Evolutionary conservation across 2,797 vertebrate species (phyloP), one percentile per base, ranked within the genome.

Genomic region (Paramormyrops hopkinsi): DNA sequence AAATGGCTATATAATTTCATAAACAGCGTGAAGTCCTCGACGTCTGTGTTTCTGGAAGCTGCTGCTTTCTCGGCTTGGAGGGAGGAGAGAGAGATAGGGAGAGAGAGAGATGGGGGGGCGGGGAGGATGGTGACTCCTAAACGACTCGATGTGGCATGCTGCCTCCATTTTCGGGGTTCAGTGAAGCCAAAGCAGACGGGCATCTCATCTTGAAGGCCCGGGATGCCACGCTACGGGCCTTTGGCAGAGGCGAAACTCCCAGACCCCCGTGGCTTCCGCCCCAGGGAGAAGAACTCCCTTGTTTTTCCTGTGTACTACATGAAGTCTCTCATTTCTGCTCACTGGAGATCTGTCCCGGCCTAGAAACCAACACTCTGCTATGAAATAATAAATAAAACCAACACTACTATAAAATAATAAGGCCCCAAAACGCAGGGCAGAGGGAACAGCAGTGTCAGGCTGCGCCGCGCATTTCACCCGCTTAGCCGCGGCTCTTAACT

Each of bases 1-100:
- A 62, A 86, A 90, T 88, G 89, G 89, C 85, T 84, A 79, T 90
- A 91, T 93, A 91, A 93, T 93, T 92, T 92, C 88, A 93, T 92
- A 88, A 94, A 92, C 92, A 91, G 90, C 82, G 50, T 33, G 89
- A 84, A 90, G 90, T 53, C 87, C 54, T 89, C 69, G 79, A 88
- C 41, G 53, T 41, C 79, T 79, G 86, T 44, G 79, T 89, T 89
- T 92, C 92, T 93, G 89, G 56, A 8, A 94, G 93, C 90, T 91
- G 91, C 44, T 69, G 22, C 14, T 92, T 90, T 91, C 91, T 93
- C 92, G 90, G 46, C 46, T 22, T 46, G 9, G 79, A 12, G n/a
- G n/a, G 44, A 22, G n/a, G 41, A 48, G 79, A n/a, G 44, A 48
- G 79, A 25, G 41, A 2, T 41, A n/a, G 1, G 0, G 79, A 79